Evolutionary conservation across 2,113 vertebrate species (phyloP).

Genomic region (Apodemus sylvaticus): DNA sequence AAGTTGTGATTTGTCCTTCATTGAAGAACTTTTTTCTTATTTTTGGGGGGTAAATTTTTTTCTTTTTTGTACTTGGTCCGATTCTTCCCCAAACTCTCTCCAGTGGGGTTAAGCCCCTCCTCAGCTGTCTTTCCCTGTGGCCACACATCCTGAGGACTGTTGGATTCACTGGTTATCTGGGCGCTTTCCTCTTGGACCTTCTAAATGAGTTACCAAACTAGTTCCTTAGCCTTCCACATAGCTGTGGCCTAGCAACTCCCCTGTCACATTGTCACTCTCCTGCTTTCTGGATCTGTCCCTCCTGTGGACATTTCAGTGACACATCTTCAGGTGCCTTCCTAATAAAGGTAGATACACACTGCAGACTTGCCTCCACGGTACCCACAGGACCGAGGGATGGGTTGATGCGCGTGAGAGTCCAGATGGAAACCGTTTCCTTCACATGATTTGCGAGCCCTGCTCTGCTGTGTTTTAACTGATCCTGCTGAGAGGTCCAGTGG

Average conservation of each 20-base stretch:
- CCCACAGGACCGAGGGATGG: not conserved
- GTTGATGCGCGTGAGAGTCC: not conserved
- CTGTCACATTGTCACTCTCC: not conserved
- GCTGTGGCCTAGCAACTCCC: not conserved
- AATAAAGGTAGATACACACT: not conserved
- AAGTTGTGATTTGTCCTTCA: not conserved
- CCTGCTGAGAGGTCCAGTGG: not conserved
- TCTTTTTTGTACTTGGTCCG: not conserved
- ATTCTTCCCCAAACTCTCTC: not conserved
- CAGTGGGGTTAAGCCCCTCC: not conserved
- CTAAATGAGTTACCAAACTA: not conserved
- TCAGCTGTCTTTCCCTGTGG: not conserved
- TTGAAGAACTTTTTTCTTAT: not conserved
- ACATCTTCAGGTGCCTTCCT: not conserved
- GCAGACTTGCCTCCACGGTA: not conserved
- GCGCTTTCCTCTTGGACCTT: not conserved
- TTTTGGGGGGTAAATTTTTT: slow-evolving; percentile 29
- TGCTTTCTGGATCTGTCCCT: not conserved
- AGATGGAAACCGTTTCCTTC: not conserved
- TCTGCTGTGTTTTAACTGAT: not conserved
- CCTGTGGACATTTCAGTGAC: not conserved
- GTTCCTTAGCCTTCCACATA: not conserved
- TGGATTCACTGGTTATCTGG: not conserved
- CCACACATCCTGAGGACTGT: not conserved
- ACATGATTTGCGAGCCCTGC: not conserved